Evolutionary conservation across 1,140 invertebrate species (phyloP), one percentile per base, ranked within the genome.

Genomic region (Battus philenor): DNA sequence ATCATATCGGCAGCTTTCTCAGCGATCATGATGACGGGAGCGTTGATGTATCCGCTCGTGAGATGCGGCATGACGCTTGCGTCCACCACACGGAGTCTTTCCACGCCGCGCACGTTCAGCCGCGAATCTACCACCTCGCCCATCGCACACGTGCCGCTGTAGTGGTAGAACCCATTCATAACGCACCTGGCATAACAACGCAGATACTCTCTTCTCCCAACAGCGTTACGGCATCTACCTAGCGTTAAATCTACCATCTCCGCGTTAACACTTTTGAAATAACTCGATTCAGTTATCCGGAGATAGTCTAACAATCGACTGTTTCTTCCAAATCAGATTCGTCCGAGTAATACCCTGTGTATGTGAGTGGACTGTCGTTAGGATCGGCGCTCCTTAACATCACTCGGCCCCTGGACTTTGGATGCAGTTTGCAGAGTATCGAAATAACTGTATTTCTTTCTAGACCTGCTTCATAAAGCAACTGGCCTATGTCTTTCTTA

Each of bases 11-110:
- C 83, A 0, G 86, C 88, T 68, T 92, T 93, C 55, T 94, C 93
- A 1, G 88, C 93, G 13, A 94, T 92, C 92, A 93, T 93, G 44
- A 90, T 90, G 0, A 85, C 82, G 0, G 90, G 89, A 4, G 88
- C 81, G 60, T 91, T 91, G 0, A 89, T 92, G 65, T 92, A 91
- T 0, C 86, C 91, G 0, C 89, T 91, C 0, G 91, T 89, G 1
- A 49, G 18, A 4, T 7, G 31, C 0, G 74, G 74, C 41, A 78
- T 69, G 2, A 68, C 54, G 44, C 67, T 64, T 7, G 60, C 54
- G 34, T 81, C 74, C 0, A 52, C 59, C 1, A 81, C 67, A 0
- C 72, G 51, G 11, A 78, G 38, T 1, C 39, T 29, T 1, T 44
- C 12, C 16, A 87, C 57, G 0, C 80, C 79, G n/a, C 66, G 47